A percentile compares a stretch with the other conserved stretches of the same genome.
Conservation (phyloP, 1,140 invertebrate genomes). For the Episyrphus balteatus region DNA sequence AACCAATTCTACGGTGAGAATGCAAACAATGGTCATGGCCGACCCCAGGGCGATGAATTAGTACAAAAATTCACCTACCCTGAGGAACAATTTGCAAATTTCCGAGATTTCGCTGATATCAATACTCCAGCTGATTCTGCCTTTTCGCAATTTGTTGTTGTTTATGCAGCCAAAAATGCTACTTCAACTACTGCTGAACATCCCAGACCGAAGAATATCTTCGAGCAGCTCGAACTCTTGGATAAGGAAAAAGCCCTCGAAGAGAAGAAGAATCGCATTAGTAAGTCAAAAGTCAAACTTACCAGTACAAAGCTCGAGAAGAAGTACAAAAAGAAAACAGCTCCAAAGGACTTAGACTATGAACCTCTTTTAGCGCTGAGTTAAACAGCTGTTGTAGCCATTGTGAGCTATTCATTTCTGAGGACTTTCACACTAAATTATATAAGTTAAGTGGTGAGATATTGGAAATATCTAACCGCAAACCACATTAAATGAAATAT, state of each 20-base stretch:
- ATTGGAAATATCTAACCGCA: too few species aligned
- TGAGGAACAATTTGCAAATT: constrained; percentile 72
- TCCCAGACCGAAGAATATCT: constrained; percentile 64
- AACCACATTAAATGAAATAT: too few species aligned
- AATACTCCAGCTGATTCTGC: constrained; percentile 68
- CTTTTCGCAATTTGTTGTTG: constrained; percentile 70
- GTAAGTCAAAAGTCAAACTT: constrained; percentile 52
- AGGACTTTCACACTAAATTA: too few species aligned
- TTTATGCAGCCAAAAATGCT: constrained; percentile 64
- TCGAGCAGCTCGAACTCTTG: constrained; percentile 62
- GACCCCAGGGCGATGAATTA: constrained; percentile 38
- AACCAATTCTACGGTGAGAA: constrained; percentile 42
- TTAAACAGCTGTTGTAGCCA: constrained; percentile 26
- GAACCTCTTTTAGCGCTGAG: constrained; percentile 59
- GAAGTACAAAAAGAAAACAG: constrained; percentile 45
- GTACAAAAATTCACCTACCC: constrained; percentile 43
- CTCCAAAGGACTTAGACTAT: constrained; percentile 34
- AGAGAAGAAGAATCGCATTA: constrained; percentile 37
- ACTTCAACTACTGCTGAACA: constrained; percentile 33
- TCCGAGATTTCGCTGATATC: constrained; percentile 79
- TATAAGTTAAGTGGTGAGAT: too few species aligned
- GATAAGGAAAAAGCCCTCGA: constrained; percentile 45
- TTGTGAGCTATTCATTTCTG: too few species aligned
- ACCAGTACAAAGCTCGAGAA: constrained; percentile 51
- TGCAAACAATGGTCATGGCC: constrained; percentile 51